phyloP scores from a whole-genome alignment of 2,113 vertebrate species.

The Aphyosemion australe region DNA sequence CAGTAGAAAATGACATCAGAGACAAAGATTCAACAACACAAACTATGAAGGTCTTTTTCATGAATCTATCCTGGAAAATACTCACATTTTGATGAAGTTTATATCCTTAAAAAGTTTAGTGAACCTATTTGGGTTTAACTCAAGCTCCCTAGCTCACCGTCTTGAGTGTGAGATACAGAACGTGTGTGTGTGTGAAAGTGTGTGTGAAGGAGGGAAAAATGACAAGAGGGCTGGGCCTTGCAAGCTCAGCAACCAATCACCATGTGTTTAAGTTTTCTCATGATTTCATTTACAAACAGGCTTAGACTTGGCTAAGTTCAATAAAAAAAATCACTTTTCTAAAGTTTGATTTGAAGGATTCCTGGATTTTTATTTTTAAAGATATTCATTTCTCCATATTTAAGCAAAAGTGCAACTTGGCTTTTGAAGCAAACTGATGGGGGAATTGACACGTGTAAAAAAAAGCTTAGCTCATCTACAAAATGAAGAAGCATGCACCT shows the following conservation, averaged over 20 bases:
- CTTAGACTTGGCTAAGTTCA: too few species aligned
- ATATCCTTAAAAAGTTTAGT: not conserved
- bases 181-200: not conserved
- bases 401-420: too few species aligned
- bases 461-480: too few species aligned
- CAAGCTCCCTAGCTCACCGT: not conserved
- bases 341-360: too few species aligned
- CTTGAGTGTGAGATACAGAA: not conserved
- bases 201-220: too few species aligned
- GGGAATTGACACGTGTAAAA: too few species aligned
- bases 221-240: slow-evolving; percentile 12
- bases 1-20: not conserved
- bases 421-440: too few species aligned
- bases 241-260: slow-evolving; percentile 42
- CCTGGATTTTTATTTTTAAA: too few species aligned
- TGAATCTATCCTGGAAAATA: not conserved
- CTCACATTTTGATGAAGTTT: not conserved
- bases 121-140: not conserved
- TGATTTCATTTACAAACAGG: too few species aligned
- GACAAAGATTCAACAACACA: not conserved
- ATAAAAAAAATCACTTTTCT: too few species aligned
- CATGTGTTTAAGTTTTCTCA: not conserved
- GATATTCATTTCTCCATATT: too few species aligned
- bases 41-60: not conserved
- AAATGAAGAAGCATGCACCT: too few species aligned